Base-by-base conservation (phyloP, 2,888 invertebrate genomes). In the Gerris lacustris region DNA sequence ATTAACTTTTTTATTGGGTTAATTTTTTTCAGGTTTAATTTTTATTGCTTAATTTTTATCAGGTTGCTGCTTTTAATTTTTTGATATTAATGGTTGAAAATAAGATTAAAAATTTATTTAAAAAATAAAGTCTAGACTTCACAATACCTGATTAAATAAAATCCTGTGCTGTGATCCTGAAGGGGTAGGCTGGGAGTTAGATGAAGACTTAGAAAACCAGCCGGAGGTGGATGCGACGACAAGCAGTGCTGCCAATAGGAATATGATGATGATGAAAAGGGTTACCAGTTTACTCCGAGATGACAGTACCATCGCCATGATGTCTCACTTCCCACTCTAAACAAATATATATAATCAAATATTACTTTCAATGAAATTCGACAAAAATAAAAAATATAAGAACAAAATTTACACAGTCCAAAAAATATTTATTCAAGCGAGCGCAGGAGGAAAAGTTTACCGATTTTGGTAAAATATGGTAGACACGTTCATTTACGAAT, bases 171-270 rank as follows among this genome's bases (percentile, higher is more conserved):
- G 55, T 11, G 55, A 55, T 11, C 55, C 15, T 9, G 55, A 55
- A 55, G 11, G 11, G 15, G 55, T 9, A 4, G 9, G 15, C 55
- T 64, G 64, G 72, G 67, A 72, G 71, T 17, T 69, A 70, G 9
- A 78, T 81, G 77, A 82, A 82, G 78, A 11, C 17, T 72, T 68
- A 69, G 84, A 83, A 78, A 87, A 87, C 86, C 86, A 86, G 75
- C 87, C 87, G 75, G 86, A 83, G 63, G 86, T 73, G 31, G 74
- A 73, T 5, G 73, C 75, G 64, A 79, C 76, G 72, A 79, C 76
- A 9, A 79, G 76, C 63, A 77, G 72, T 43, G 79, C 76, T 6
- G 77, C 77, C 69, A 79, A 73, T 6, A 77, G 76, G 71, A 79
- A 77, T 11, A 75, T 76, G 62, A 76, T 71, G 70, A 79, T 76